phyloP scores from a whole-genome alignment of 1,140 invertebrate species.

The Eriocheir sinensis region DNA sequence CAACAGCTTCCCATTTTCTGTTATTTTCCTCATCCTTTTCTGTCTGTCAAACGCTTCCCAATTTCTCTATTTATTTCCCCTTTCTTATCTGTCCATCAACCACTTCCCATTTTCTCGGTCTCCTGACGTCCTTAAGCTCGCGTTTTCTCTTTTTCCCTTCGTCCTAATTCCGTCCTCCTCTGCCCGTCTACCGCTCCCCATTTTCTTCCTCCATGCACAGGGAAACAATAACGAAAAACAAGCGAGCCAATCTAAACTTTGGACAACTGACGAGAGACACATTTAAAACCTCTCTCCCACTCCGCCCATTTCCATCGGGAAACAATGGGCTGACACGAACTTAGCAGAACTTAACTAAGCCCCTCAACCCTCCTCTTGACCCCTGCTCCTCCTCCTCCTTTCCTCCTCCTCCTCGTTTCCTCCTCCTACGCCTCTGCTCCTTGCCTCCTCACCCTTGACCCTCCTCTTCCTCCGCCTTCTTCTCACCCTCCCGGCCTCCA shows the following conservation, averaged over 20 bases:
- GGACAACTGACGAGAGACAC: constrained; percentile 59
- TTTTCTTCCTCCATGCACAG: constrained; percentile 53
- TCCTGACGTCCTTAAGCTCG: neutral
- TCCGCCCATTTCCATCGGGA: constrained; percentile 60
- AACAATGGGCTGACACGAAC: constrained; percentile 63
- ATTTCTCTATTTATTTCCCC: neutral
- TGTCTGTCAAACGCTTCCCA: neutral
- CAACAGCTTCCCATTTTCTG: neutral
- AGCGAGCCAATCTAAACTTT: constrained; percentile 69
- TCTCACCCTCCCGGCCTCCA: neutral
- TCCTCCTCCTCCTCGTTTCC: neutral
- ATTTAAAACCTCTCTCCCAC: constrained; percentile 65
- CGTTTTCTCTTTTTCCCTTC: neutral
- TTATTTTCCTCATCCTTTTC: neutral
- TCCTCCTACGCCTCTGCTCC: neutral
- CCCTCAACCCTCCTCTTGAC: neutral
- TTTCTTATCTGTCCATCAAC: neutral
- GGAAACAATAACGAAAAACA: constrained; percentile 68
- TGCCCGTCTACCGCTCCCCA: neutral
- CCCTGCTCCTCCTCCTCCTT: neutral
- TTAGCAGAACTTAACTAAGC: constrained; percentile 64
- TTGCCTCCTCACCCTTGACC: neutral
- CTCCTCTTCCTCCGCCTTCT: neutral
- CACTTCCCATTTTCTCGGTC: neutral
- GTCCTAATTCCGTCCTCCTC: constrained; percentile 32